A percentile compares a stretch with the other conserved stretches of the same genome.
phyloP scores from a whole-genome alignment of 2,888 invertebrate species.

The Scelioninae gen. 1 region DNA sequence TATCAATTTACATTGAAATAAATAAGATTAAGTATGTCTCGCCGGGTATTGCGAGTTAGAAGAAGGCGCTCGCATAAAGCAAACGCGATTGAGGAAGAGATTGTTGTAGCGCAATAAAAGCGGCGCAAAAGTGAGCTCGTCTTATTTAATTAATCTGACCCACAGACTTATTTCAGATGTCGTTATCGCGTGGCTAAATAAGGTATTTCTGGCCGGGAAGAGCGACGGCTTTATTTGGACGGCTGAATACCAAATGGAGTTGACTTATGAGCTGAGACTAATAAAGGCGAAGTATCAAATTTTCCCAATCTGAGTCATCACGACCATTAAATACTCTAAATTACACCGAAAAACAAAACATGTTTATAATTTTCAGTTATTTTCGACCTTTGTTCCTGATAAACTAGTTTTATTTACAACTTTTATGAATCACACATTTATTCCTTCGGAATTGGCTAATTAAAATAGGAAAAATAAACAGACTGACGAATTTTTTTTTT shows the following conservation, averaged over 20 bases:
- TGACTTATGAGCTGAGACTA: slow-evolving; percentile 28
- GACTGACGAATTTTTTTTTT: too few relatives aligned
- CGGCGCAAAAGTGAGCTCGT: slow-evolving; percentile 39
- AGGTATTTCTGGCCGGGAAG: slow-evolving; percentile 8
- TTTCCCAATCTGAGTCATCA: slow-evolving; percentile 10
- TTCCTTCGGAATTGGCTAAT: too few relatives aligned
- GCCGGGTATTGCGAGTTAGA: slow-evolving; percentile 3
- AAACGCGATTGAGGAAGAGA: slow-evolving; percentile 33
- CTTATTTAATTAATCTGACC: slow-evolving; percentile 58
- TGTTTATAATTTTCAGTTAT: too few relatives aligned
- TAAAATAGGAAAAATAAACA: too few relatives aligned
- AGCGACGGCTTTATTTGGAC: slow-evolving; percentile 31
- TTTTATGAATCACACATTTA: too few relatives aligned
- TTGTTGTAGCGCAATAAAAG: slow-evolving; percentile 43
- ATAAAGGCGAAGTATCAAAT: slow-evolving; percentile 1
- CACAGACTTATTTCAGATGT: slow-evolving; percentile 43
- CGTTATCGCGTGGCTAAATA: slow-evolving; percentile 14
- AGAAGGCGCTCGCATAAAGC: slow-evolving; percentile 17
- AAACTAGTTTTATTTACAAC: too few relatives aligned
- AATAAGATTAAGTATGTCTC: slow-evolving; percentile 27
- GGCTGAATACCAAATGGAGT: slow-evolving; percentile 13
- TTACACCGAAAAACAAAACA: too few relatives aligned
- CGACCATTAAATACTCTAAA: too few relatives aligned
- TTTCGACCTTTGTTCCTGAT: too few relatives aligned
- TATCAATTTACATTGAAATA: not conserved